Percentiles rank a stretch among this genome's conserved stretches.
Evolutionary conservation across 2,113 vertebrate species (phyloP).

Genomic region (Fregata magnificens): DNA sequence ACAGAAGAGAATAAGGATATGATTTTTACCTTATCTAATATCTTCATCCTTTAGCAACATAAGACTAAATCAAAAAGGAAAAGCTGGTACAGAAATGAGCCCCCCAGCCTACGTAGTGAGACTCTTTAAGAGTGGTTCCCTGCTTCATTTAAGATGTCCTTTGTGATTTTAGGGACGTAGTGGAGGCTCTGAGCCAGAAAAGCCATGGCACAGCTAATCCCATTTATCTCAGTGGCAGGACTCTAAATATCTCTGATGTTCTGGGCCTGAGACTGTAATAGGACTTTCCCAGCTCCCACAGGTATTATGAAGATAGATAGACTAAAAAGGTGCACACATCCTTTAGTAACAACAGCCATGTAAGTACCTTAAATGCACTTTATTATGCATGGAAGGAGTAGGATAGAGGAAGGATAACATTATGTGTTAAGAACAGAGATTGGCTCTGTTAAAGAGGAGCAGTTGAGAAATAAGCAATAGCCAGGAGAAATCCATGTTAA

Average conservation of each 20-base stretch:
- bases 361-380: neutral
- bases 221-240: constrained; percentile 54
- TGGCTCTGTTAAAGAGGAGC: neutral
- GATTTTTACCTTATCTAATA: neutral
- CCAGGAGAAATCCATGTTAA: neutral
- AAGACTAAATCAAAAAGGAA: neutral
- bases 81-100: neutral
- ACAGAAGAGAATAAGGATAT: neutral
- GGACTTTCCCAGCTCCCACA: constrained; percentile 8
- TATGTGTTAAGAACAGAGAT: neutral
- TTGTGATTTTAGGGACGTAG: constrained; percentile 23
- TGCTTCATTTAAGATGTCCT: constrained; percentile 37
- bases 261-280: neutral
- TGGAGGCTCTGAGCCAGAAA: constrained; percentile 17
- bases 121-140: neutral
- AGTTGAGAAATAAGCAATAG: neutral
- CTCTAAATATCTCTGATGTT: constrained; percentile 44
- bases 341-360: neutral
- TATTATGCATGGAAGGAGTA: neutral
- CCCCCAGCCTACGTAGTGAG: neutral
- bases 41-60: neutral
- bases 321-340: neutral
- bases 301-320: constrained; percentile 18
- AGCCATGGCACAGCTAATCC: constrained; percentile 16
- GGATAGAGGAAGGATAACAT: neutral